Conservation (phyloP, 2,888 invertebrate species). For the Chouioia cunea region DNA sequence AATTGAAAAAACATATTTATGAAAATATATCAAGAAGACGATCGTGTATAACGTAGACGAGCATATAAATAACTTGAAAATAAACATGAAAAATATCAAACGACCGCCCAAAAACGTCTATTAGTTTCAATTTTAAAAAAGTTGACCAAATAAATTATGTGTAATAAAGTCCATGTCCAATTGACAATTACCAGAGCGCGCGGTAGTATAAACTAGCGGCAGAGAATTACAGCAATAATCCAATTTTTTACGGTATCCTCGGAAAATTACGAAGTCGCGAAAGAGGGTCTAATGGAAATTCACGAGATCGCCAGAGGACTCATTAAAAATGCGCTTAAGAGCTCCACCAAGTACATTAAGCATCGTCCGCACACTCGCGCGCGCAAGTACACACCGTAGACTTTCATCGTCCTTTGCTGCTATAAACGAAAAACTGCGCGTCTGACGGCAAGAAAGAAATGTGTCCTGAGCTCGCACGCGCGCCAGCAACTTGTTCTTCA, state of each 20-base stretch:
- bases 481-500: too few species aligned
- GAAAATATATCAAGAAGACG: too few species aligned
- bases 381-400: too few species aligned
- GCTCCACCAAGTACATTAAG: slow-evolving; percentile 13
- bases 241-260: background rate
- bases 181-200: slow-evolving; percentile 31
- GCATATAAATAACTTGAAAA: slow-evolving; percentile 14
- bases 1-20: too few species aligned
- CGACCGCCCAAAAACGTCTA: too few species aligned
- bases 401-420: too few species aligned
- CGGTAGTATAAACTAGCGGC: background rate
- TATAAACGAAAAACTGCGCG: slow-evolving; percentile 8
- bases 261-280: slow-evolving; percentile 41
- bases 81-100: slow-evolving; percentile 15
- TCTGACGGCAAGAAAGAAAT: background rate
- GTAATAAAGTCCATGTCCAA: slow-evolving; percentile 16
- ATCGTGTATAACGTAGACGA: background rate
- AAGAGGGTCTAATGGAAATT: slow-evolving; percentile 37
- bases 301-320: slow-evolving; percentile 33
- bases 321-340: slow-evolving; percentile 40
- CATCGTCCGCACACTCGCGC: slow-evolving; percentile 9
- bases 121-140: too few species aligned
- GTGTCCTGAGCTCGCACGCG: too few species aligned
- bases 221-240: slow-evolving; percentile 34
- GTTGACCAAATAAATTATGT: background rate